Evolutionary conservation across 2,797 vertebrate species (phyloP).

Genomic region (Eleutherodactylus coqui): DNA sequence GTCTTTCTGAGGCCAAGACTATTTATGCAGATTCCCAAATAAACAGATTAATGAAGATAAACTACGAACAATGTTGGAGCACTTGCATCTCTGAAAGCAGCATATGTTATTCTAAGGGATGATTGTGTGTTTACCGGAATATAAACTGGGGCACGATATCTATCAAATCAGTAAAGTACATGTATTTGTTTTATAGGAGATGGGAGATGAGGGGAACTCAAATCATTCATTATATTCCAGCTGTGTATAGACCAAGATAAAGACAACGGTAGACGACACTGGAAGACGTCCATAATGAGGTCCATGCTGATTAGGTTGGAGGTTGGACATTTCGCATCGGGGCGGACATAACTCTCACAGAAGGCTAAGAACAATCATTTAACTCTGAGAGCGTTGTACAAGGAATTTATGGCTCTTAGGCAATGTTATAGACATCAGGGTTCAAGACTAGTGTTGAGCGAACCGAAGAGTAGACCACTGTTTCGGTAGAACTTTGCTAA

Average conservation of each 20-base stretch:
- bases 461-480: no score
- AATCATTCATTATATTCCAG: neutral
- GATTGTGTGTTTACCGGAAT: conserved; percentile 16
- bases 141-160: conserved; percentile 13
- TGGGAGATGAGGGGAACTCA: neutral
- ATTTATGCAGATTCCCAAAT: conserved; percentile 51
- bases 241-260: neutral
- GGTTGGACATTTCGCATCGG: no score
- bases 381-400: no score
- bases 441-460: no score
- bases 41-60: conserved; percentile 59
- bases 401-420: no score
- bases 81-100: conserved; percentile 34
- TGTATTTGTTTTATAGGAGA: neutral
- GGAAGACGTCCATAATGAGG: no score
- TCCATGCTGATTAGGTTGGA: no score
- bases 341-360: no score
- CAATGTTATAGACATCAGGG: no score
- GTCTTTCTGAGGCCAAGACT: conserved; percentile 32
- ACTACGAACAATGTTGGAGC: conserved; percentile 26
- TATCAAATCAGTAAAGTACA: conserved; percentile 17
- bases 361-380: no score
- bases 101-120: conserved; percentile 34
- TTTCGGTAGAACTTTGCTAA: no score
- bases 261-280: neutral